phyloP scores from a whole-genome alignment of 1,140 invertebrate genomes.

The Andrena cerasifolii region DNA sequence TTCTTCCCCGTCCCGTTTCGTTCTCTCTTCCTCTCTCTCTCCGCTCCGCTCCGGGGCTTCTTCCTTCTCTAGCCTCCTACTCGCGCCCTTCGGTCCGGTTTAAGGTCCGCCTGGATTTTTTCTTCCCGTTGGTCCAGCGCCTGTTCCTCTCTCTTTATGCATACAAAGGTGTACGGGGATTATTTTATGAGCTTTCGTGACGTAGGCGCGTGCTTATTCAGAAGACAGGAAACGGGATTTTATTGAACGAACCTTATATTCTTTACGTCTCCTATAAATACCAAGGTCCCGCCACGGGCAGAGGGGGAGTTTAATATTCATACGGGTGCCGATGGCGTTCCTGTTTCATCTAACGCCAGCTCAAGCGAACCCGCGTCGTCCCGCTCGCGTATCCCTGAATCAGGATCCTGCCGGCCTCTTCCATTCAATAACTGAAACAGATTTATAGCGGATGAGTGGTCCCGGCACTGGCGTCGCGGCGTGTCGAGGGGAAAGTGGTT shows the following conservation, averaged over 20 bases:
- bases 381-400: conserved; percentile 13
- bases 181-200: conserved; percentile 62
- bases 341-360: background rate
- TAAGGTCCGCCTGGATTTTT: conserved; percentile 57
- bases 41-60: no score
- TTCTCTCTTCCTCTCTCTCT: conserved; percentile 38
- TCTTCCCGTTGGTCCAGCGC: conserved; percentile 22
- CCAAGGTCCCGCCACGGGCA: background rate
- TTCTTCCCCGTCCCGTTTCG: conserved; percentile 23
- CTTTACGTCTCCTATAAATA: conserved; percentile 17
- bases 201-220: conserved; percentile 48
- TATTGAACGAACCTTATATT: conserved; percentile 48
- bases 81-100: conserved; percentile 63
- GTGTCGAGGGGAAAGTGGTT: conserved; percentile 37
- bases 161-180: conserved; percentile 67
- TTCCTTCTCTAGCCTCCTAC: conserved; percentile 37
- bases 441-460: conserved; percentile 27
- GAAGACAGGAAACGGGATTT: conserved; percentile 45
- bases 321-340: background rate
- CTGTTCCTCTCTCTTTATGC: conserved; percentile 45
- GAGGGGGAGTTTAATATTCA: conserved; percentile 12
- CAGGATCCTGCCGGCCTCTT: background rate
- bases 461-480: background rate
- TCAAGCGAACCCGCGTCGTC: background rate
- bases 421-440: conserved; percentile 38